Evolutionary conservation across 1,140 invertebrate genomes (phyloP), one percentile per base, ranked within the genome.

Genomic region (Druon quercuslanigerum): DNA sequence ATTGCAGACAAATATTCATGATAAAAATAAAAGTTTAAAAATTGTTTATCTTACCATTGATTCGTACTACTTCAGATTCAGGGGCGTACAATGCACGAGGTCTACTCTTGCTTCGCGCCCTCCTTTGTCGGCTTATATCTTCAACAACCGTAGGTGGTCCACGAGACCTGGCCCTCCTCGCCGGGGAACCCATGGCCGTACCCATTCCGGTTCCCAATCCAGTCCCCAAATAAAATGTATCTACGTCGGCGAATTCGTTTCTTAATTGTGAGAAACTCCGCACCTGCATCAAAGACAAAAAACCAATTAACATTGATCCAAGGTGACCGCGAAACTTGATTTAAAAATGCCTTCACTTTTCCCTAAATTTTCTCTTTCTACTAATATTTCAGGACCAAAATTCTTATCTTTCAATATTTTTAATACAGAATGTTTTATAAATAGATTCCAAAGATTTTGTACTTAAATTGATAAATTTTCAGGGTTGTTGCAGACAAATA

Each of bases 211-310:
- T 90, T 0, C 94, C 93, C 14, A 92, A 90, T 1, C 94, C 93
- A 17, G 94, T 93, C 14, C 95, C 95, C 83, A 98, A 90, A 87
- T 97, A 97, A 90, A 98, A 98, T 13, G 96, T 97, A 86, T 97
- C 96, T 51, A 97, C 95, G 82, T 97, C 96, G 1, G 96, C 95
- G 85, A 97, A 97, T 85, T 98, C 97, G 85, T 97, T 97, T 54
- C 97, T 94, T 51, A 98, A 89, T 82, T 98, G 97, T 0, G 96
- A 98, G 89, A 98, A 98, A 89, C 97, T 98, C 78, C 96, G 93
- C 3, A 98, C 95, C 95, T 96, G 84, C 12, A 20, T 57, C 13
- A 74, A 54, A 17, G 57, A 57, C 74, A 77, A 70, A 17, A 14
- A 16, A 25, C 13, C 16, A 51, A 76, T 75, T 7, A 57, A 73